These are phyloP conservation scores for Atherinosoma microstoma DNA, from an alignment of 2,797 vertebrate species.

Conservation along the genomic window DNA sequence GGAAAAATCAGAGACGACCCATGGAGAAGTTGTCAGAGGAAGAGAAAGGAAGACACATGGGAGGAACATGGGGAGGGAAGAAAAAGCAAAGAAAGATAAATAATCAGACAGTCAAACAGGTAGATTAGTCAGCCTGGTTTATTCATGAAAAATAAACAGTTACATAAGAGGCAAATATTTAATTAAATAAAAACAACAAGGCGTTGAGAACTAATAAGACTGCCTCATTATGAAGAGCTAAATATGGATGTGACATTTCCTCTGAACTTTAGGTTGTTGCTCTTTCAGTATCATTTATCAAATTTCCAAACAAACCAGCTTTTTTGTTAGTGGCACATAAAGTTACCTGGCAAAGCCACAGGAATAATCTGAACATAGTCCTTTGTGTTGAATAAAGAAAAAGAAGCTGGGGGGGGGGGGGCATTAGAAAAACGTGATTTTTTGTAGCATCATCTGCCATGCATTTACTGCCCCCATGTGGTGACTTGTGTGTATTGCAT, in stretches of 20 bases:
- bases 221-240: slow-evolving; percentile 67
- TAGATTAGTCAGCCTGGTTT: slow-evolving; percentile 23
- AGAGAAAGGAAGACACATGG: slow-evolving; percentile 17
- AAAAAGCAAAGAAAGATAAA: slow-evolving; percentile 34
- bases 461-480: slow-evolving; percentile 73
- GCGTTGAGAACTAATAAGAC: slow-evolving; percentile 34
- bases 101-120: slow-evolving; percentile 27
- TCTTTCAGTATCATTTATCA: slow-evolving; percentile 9
- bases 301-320: slow-evolving; percentile 7
- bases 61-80: slow-evolving; percentile 12
- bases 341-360: slow-evolving; percentile 13
- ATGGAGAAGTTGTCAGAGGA: slow-evolving; percentile 21
- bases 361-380: slow-evolving; percentile 1
- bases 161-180: slow-evolving; percentile 38
- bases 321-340: not conserved
- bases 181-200: slow-evolving; percentile 59
- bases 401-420: not conserved
- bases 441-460: slow-evolving; percentile 30
- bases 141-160: slow-evolving; percentile 17
- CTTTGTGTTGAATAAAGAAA: not conserved
- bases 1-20: slow-evolving; percentile 30
- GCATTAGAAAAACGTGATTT: not conserved
- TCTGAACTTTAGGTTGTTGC: slow-evolving; percentile 44
- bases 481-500: slow-evolving; percentile 31
- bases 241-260: slow-evolving; percentile 63